Evolutionary conservation across 2,113 vertebrate species (phyloP).

Genomic region (Muntiacus reevesi): DNA sequence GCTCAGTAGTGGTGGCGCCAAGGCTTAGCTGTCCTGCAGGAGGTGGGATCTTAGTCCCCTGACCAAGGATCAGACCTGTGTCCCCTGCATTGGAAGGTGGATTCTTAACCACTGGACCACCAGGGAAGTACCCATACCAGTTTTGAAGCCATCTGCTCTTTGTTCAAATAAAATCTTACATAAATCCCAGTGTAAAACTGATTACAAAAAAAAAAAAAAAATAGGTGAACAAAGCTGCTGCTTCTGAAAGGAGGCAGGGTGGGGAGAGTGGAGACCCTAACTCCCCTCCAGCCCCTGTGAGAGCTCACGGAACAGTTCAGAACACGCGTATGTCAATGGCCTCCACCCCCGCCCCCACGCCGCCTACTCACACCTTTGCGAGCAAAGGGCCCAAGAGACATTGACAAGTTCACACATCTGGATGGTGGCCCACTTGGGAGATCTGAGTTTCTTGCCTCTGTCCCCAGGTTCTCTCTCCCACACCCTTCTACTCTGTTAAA

Average conservation of each 20-base stretch:
- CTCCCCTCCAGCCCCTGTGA: neutral
- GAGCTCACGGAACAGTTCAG: neutral
- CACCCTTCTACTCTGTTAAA: neutral
- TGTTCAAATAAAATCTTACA: neutral
- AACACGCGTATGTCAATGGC: neutral
- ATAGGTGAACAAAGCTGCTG: neutral
- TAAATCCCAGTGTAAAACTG: neutral
- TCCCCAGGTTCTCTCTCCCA: neutral
- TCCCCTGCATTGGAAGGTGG: neutral
- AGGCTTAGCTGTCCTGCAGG: neutral
- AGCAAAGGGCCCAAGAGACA: neutral
- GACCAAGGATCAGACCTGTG: neutral
- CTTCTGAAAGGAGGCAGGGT: neutral
- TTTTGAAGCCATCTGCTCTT: neutral
- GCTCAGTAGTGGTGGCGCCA: neutral
- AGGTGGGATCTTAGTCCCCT: neutral
- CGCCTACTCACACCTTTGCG: neutral
- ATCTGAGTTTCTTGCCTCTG: neutral
- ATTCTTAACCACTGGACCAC: neutral
- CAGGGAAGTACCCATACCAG: neutral
- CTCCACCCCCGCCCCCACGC: accelerated
- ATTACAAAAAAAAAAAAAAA: neutral
- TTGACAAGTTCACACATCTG: no score
- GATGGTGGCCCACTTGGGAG: neutral
- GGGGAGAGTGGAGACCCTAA: no score